Conservation (phyloP, 37 sponge, comb jelly and placozoan species). For the Tethya wilhelma region DNA sequence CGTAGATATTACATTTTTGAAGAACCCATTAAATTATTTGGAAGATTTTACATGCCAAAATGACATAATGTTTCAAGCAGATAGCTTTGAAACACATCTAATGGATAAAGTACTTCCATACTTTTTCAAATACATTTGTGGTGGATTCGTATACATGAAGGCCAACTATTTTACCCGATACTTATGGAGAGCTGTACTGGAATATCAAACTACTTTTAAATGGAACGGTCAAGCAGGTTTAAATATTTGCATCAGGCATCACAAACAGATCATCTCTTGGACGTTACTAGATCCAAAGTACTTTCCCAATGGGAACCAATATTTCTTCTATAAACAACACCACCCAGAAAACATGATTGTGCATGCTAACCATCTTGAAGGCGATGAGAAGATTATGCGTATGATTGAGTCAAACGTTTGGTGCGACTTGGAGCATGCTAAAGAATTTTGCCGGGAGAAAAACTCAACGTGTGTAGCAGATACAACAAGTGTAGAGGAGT, state of each 20-base stretch:
- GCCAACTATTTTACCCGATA: too few relatives aligned
- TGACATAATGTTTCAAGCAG: slow-evolving; percentile 54
- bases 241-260: slow-evolving; percentile 66
- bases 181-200: too few relatives aligned
- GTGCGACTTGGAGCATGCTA: too few relatives aligned
- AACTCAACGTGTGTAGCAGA: too few relatives aligned
- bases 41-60: not conserved
- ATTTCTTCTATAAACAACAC: slow-evolving; percentile 18
- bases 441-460: too few relatives aligned
- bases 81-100: slow-evolving; percentile 30
- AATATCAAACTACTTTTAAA: slow-evolving; percentile 44
- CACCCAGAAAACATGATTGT: slow-evolving; percentile 38
- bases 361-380: slow-evolving; percentile 58
- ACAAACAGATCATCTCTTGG: slow-evolving; percentile 28
- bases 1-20: slow-evolving; percentile 39
- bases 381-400: slow-evolving; percentile 10
- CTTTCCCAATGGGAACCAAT: slow-evolving; percentile 62
- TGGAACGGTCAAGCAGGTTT: too few relatives aligned
- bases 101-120: slow-evolving; percentile 27
- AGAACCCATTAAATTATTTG: slow-evolving; percentile 31
- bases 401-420: slow-evolving; percentile 47
- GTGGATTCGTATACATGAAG: slow-evolving; percentile 52
- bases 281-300: slow-evolving; percentile 3
- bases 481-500: too few relatives aligned
- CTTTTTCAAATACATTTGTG: slow-evolving; percentile 61